These are phyloP conservation scores for Periphyllus acericola DNA, from an alignment of 2,888 invertebrate species.

Conservation along the genomic window DNA sequence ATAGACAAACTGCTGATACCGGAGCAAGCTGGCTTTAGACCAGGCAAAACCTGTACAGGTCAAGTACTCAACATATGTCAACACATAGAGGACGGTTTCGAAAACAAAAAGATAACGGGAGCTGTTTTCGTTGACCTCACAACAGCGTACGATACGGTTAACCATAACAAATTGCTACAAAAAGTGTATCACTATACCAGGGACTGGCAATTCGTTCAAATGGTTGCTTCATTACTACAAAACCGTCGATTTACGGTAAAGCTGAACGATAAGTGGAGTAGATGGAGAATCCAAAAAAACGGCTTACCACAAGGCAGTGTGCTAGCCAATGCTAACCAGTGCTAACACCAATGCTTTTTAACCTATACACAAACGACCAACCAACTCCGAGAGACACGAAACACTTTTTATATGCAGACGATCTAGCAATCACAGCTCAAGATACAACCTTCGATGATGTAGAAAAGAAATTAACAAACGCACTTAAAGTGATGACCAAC, in stretches of 20 bases:
- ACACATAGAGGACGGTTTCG: conserved; percentile 61
- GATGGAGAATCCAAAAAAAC: no score
- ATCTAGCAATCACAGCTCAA: no score
- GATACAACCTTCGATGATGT: no score
- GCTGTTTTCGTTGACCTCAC: conserved; percentile 61
- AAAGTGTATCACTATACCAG: conserved; percentile 30
- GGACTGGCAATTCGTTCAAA: conserved; percentile 13
- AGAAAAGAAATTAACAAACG: conserved; percentile 1
- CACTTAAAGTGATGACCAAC: not conserved
- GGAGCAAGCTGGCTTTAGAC: conserved; percentile 60
- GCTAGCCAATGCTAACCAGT: no score
- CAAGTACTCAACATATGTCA: conserved; percentile 63
- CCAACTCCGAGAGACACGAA: no score
- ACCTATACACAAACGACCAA: no score
- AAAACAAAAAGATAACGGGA: conserved; percentile 59
- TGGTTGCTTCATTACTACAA: conserved; percentile 35
- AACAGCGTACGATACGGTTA: conserved; percentile 62
- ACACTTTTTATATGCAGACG: no score
- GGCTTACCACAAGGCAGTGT: no score
- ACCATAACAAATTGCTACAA: conserved; percentile 59
- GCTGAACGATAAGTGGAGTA: conserved; percentile 39
- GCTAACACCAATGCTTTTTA: no score
- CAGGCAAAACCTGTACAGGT: conserved; percentile 53
- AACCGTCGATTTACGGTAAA: conserved; percentile 49
- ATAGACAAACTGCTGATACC: conserved; percentile 60